phyloP scores from a whole-genome alignment of 2,113 vertebrate species.

The Gymnobelideus leadbeateri region DNA sequence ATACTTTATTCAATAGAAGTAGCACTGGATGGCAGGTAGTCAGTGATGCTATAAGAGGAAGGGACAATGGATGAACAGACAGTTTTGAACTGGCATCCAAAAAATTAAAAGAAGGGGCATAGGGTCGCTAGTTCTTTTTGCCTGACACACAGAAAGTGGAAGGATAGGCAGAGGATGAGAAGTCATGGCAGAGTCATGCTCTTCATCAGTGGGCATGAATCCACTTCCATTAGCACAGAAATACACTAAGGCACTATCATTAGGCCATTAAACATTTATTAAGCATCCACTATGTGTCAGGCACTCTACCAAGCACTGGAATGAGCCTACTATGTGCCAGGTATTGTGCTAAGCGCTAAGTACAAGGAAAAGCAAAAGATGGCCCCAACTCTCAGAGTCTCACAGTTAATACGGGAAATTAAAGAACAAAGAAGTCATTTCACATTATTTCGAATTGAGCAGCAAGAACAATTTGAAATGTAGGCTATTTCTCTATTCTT shows the following conservation, averaged over 20 bases:
- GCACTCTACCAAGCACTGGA: background rate
- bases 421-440: background rate
- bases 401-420: background rate
- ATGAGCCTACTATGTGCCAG: background rate
- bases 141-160: background rate
- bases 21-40: background rate
- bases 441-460: background rate
- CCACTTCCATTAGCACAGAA: background rate
- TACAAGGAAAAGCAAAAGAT: background rate
- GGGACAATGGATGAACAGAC: background rate
- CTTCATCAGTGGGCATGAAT: background rate
- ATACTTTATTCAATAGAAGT: background rate
- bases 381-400: background rate
- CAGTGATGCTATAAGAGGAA: background rate
- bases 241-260: background rate
- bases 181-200: background rate
- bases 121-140: background rate
- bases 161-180: background rate
- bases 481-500: background rate
- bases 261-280: background rate
- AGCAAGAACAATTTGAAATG: background rate
- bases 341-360: background rate
- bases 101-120: background rate
- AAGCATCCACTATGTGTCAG: background rate
- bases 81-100: background rate